phyloP scores from a whole-genome alignment of 2,113 vertebrate species.

The Nyctereutes procyonoides region DNA sequence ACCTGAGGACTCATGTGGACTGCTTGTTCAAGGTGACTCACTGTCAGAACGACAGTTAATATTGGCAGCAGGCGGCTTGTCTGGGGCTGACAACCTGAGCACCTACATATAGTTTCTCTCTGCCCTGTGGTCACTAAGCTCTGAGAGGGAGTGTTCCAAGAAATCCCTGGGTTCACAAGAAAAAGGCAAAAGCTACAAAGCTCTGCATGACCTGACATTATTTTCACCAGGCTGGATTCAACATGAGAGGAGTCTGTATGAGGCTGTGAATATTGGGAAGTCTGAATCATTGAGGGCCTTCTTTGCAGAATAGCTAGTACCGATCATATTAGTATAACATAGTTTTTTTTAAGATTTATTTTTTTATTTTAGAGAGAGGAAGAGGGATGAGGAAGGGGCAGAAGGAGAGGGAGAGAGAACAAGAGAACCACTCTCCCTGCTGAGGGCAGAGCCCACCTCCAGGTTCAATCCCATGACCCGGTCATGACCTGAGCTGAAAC shows the following conservation, averaged over 20 bases:
- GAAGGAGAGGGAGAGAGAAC: background rate
- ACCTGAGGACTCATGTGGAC: background rate
- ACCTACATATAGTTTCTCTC: background rate
- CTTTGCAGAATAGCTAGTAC: background rate
- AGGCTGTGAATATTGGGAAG: background rate
- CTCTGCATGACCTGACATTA: background rate
- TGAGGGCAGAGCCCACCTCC: too few species aligned
- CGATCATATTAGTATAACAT: background rate
- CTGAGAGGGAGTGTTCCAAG: background rate
- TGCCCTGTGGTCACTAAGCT: background rate
- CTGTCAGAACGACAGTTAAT: background rate
- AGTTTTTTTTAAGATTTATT: background rate
- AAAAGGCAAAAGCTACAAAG: background rate
- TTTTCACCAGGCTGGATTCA: background rate
- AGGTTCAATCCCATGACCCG: background rate
- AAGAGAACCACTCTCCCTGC: background rate
- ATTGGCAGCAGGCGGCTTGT: background rate
- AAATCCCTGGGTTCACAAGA: background rate
- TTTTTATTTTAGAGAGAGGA: background rate
- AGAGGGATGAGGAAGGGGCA: background rate
- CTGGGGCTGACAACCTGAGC: background rate
- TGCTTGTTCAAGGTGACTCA: background rate
- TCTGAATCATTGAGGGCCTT: background rate
- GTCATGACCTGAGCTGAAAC: background rate
- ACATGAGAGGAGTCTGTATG: background rate